These are phyloP conservation scores for Agelaius phoeniceus DNA, from an alignment of 2,113 vertebrate genomes.

Conservation along the genomic window DNA sequence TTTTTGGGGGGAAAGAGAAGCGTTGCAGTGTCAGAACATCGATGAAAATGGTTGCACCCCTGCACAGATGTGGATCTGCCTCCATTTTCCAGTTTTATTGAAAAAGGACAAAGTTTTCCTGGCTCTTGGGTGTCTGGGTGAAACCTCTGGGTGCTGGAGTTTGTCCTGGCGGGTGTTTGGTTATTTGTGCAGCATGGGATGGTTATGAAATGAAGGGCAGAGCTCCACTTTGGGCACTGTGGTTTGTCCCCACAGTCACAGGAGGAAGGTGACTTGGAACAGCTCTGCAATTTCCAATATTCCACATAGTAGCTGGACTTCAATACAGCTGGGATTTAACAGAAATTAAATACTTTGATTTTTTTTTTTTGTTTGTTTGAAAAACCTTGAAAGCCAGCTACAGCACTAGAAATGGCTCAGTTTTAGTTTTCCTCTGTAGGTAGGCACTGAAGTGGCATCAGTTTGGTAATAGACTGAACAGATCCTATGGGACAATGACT, in stretches of 20 bases:
- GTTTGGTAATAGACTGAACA: neutral
- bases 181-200: neutral
- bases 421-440: neutral
- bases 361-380: neutral
- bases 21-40: neutral
- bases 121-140: neutral
- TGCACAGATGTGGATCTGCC: neutral
- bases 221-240: neutral
- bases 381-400: neutral
- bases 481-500: neutral
- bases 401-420: neutral
- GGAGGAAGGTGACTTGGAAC: neutral
- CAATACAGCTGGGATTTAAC: neutral
- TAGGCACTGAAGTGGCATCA: neutral
- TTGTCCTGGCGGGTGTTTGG: neutral
- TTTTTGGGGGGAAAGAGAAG: neutral
- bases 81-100: neutral
- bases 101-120: neutral
- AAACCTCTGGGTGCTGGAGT: neutral
- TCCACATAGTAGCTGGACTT: neutral
- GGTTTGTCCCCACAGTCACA: rapidly evolving
- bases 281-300: neutral
- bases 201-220: neutral
- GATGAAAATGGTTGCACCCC: neutral
- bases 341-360: neutral